phyloP scores from a whole-genome alignment of 2,888 invertebrate species.

The Willowsia nigromaculata region DNA sequence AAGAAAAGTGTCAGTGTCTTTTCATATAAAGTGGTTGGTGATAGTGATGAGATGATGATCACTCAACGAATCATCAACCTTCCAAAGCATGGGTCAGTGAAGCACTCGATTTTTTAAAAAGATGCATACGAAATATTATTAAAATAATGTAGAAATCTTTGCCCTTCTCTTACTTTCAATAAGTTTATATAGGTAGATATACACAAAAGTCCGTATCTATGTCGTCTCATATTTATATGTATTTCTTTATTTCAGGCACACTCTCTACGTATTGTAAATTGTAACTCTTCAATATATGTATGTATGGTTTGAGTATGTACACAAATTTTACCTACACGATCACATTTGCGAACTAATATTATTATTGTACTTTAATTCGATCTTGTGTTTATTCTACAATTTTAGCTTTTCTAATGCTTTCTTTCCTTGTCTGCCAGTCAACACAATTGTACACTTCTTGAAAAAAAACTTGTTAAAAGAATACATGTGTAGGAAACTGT shows the following conservation, averaged over 20 bases:
- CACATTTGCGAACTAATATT: conserved; percentile 1
- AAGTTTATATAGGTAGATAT: no score
- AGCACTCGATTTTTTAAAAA: background rate
- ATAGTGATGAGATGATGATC: conserved; percentile 34
- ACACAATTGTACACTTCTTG: background rate
- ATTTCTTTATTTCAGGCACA: no score
- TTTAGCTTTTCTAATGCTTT: background rate
- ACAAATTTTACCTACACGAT: background rate
- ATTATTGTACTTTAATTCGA: conserved; percentile 5
- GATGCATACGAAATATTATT: conserved; percentile 5
- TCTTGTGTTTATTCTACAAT: background rate
- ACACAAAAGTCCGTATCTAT: background rate
- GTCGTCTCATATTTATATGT: no score
- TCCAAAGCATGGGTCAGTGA: conserved; percentile 10
- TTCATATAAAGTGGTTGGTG: conserved; percentile 12
- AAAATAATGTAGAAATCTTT: background rate
- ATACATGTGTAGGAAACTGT: background rate
- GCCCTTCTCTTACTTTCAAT: background rate
- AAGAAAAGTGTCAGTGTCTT: conserved; percentile 23
- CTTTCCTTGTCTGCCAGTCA: conserved; percentile 2
- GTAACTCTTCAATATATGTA: no score
- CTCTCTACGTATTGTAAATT: no score
- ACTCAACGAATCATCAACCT: conserved; percentile 25
- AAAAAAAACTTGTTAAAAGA: conserved; percentile 35
- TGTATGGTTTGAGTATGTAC: background rate